These are phyloP conservation scores for Xenopus tropicalis DNA, from an alignment of 2,113 vertebrate genomes.

Conservation along the genomic window UCB_Xtro_10.0 CM004444.2:2403001-2403500, in stretches of 20 bases:
- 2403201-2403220: constrained; percentile 75
- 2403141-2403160: constrained; percentile 66
- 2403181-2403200: constrained; percentile 73
- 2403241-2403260: neutral
- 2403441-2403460: no score
- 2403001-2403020: constrained; percentile 39
- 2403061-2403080: neutral
- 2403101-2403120: constrained; percentile 83
- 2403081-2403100: constrained; percentile 20
- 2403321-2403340: no score
- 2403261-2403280: no score
- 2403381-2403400: no score
- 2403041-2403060: constrained; percentile 43
- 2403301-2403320: no score
- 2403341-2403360: no score
- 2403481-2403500: neutral
- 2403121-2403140: constrained; percentile 72
- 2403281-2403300: no score
- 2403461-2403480: no score
- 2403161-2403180: constrained; percentile 58
- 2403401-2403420: no score
- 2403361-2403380: no score
- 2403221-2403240: neutral
- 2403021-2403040: constrained; percentile 48
- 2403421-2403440: no score